Evolutionary conservation across 2,888 invertebrate genomes (phyloP).

Genomic region (Hypolimnas misippus): DNA sequence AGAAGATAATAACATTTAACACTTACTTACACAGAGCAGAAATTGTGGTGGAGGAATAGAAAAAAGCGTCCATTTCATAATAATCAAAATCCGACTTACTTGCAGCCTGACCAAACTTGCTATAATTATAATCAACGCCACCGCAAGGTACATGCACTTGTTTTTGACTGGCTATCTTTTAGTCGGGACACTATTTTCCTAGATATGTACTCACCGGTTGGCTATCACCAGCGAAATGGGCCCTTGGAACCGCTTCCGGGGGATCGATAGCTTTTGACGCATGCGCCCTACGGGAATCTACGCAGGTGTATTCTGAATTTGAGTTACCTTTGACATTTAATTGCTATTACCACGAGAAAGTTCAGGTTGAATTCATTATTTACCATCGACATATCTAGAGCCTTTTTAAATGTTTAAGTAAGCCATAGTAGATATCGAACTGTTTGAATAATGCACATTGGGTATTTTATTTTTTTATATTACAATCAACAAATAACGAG

Average conservation of each 20-base stretch:
- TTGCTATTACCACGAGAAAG: neutral
- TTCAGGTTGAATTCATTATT: neutral
- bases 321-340: slow-evolving; percentile 26
- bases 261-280: slow-evolving; percentile 65
- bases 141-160: slow-evolving; percentile 79
- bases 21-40: slow-evolving; percentile 41
- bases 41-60: slow-evolving; percentile 43
- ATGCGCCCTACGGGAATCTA: slow-evolving; percentile 53
- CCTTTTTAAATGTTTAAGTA: neutral
- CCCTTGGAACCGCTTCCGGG: slow-evolving; percentile 36
- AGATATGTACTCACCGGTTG: slow-evolving; percentile 67
- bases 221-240: slow-evolving; percentile 66
- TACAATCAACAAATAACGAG: too few relatives aligned
- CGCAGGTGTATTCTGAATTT: slow-evolving; percentile 37
- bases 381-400: neutral
- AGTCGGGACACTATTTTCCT: slow-evolving; percentile 42
- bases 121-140: slow-evolving; percentile 77
- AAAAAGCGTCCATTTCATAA: slow-evolving; percentile 43
- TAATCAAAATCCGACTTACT: slow-evolving; percentile 62
- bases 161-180: slow-evolving; percentile 50
- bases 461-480: too few relatives aligned
- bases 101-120: slow-evolving; percentile 78
- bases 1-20: slow-evolving; percentile 26
- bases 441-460: too few relatives aligned
- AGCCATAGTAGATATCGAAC: too few relatives aligned